Evolutionary conservation across 92 coral and sea anemone genomes (phyloP), one percentile per base, ranked within the genome.

Genomic region (Porites evermanni): DNA sequence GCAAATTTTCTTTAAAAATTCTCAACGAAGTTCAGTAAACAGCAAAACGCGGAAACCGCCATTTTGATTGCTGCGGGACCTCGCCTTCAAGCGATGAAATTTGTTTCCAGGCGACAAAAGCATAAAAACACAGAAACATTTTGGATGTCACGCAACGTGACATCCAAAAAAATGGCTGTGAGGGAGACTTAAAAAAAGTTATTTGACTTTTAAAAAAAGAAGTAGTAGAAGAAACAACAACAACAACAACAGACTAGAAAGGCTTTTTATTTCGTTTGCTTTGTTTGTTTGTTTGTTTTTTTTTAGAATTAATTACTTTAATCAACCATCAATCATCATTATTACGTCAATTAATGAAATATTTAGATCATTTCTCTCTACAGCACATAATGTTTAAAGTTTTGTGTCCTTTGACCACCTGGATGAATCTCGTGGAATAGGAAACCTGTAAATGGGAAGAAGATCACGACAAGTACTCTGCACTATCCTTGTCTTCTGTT

Each of bases 61-160:
- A 81, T 81, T 70, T 81, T 81, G 77, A 12, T 29, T 18, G 16
- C 86, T 59, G 10, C 53, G 78, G 44, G 68, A 19, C 86, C 86
- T 81, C 68, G 78, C 85, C 76, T 81, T 32, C 47, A 74, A 2
- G 8, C 18, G 10, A 53, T 17, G 38, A 29, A 9, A 14, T 13
- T 56, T 21, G 54, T 18, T 70, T 69, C 67, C 85, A 44, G 70
- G 66, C 47, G 75, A 38, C 69, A 61, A 75, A 26, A 16, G 20
- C 12, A n/a, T n/a, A 29, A 29, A 29, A 29, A 29, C 32, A 29
- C 32, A 29, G 32, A 29, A 29, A 29, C 32, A 29, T 29, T 29
- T 29, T 29, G 32, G 32, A 29, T 2, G 4, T 29, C 32, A 29
- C 32, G 32, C 2, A 2, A 4, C 32, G 32, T 29, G 32, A 29